Percentiles rank a stretch among this genome's conserved stretches.
Evolutionary conservation across 2,888 invertebrate species (phyloP).

Genomic region (Eudasyphora cyanicolor): DNA sequence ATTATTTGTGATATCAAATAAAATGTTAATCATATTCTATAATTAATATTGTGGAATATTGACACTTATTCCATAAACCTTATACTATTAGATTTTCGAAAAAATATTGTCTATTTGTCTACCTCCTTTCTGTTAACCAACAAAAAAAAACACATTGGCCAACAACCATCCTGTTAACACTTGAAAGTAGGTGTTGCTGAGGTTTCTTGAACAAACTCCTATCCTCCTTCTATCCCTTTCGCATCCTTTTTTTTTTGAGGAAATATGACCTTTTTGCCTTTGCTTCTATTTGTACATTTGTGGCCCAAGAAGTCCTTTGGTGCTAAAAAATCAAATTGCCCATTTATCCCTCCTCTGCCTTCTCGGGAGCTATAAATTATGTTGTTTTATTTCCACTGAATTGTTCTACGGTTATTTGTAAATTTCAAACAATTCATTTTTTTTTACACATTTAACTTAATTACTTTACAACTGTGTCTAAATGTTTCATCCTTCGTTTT

Average conservation of each 20-base stretch:
- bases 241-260: too few species aligned
- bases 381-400: constrained; percentile 6
- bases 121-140: too few species aligned
- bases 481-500: constrained; percentile 25
- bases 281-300: neutral
- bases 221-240: neutral
- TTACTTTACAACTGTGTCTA: constrained; percentile 46
- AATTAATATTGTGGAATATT: too few species aligned
- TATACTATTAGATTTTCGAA: too few species aligned
- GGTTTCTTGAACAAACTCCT: constrained; percentile 17
- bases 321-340: neutral
- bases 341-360: neutral
- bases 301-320: constrained; percentile 14
- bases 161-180: neutral
- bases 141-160: too few species aligned
- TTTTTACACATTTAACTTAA: constrained; percentile 46
- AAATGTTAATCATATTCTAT: too few species aligned
- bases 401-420: constrained; percentile 14
- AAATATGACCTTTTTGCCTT: neutral
- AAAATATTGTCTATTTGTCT: too few species aligned
- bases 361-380: constrained; percentile 8
- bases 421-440: constrained; percentile 27
- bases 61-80: too few species aligned
- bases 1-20: too few species aligned
- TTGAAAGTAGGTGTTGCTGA: constrained; percentile 7